phyloP scores from a whole-genome alignment of 2,888 invertebrate species.

The Troides aeacus region DNA sequence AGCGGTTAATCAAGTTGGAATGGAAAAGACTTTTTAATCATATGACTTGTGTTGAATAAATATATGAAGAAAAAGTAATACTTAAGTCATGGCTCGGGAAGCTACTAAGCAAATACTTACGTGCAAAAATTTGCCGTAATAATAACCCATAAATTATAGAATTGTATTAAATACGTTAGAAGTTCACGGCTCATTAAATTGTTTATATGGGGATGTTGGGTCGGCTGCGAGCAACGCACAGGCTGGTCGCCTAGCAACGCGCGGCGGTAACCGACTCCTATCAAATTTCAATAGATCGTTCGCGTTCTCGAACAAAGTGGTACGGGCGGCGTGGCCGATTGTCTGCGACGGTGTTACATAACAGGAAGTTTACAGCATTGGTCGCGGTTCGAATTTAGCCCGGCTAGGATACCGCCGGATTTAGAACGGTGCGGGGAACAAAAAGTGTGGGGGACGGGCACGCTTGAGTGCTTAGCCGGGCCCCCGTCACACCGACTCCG shows the following conservation, averaged over 20 bases:
- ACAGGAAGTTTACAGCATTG: slow-evolving; percentile 61
- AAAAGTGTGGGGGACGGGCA: slow-evolving; percentile 56
- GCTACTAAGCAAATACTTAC: too few species aligned
- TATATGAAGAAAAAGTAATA: too few species aligned
- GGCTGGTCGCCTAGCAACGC: slow-evolving; percentile 16
- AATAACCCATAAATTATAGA: too few species aligned
- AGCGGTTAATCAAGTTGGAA: neutral
- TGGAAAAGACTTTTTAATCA: neutral
- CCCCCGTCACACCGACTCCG: slow-evolving; percentile 44
- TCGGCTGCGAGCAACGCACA: too few species aligned
- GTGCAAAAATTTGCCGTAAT: too few species aligned
- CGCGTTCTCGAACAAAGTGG: slow-evolving; percentile 15
- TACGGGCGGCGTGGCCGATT: slow-evolving; percentile 41
- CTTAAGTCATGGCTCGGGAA: too few species aligned
- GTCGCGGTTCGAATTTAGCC: slow-evolving; percentile 57
- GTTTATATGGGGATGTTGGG: too few species aligned
- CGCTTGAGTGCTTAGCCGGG: slow-evolving; percentile 52
- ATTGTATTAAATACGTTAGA: too few species aligned
- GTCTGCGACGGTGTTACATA: slow-evolving; percentile 57
- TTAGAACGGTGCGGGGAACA: slow-evolving; percentile 70
- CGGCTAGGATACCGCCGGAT: slow-evolving; percentile 63
- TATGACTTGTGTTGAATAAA: too few species aligned
- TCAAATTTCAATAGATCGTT: slow-evolving; percentile 22
- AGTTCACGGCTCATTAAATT: too few species aligned
- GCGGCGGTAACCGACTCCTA: slow-evolving; percentile 4